Evolutionary conservation across 1,140 invertebrate species (phyloP).

Genomic region (Vanessa atalanta): DNA sequence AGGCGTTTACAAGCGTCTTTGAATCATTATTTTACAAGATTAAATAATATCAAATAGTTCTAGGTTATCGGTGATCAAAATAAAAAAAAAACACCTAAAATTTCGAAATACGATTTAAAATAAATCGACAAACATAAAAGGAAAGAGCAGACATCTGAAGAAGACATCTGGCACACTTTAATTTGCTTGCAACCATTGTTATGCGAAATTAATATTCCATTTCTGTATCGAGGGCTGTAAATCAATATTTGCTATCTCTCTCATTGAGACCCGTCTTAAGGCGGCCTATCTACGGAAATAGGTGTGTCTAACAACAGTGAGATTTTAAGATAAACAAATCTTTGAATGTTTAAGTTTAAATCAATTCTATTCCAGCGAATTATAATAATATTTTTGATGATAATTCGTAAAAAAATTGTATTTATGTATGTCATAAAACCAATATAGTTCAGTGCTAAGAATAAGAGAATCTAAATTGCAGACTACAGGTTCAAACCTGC

Average conservation of each 20-base stretch:
- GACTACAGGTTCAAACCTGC: too few species aligned
- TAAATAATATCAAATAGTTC: too few species aligned
- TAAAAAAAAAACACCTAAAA: conserved; percentile 8
- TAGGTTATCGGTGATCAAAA: not conserved
- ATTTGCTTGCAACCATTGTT: conserved; percentile 78
- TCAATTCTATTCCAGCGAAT: not conserved
- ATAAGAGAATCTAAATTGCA: too few species aligned
- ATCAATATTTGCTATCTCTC: conserved; percentile 75
- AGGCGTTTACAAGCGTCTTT: too few species aligned
- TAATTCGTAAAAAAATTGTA: not conserved
- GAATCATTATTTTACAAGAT: too few species aligned
- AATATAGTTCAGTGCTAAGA: too few species aligned
- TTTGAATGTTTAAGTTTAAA: not conserved
- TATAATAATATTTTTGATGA: not conserved
- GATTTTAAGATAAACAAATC: conserved; percentile 7
- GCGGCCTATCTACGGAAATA: conserved; percentile 39
- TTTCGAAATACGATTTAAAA: conserved; percentile 27
- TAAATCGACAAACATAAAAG: conserved; percentile 52
- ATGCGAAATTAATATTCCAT: conserved; percentile 79
- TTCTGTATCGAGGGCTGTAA: conserved; percentile 72
- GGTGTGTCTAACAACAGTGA: conserved; percentile 21
- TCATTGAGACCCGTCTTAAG: conserved; percentile 52
- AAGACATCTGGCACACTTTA: conserved; percentile 78
- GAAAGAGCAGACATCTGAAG: conserved; percentile 58
- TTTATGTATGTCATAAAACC: too few species aligned